These are phyloP conservation scores for Xenopus tropicalis DNA, from an alignment of 2,113 vertebrate species.

Conservation along the genomic window DNA sequence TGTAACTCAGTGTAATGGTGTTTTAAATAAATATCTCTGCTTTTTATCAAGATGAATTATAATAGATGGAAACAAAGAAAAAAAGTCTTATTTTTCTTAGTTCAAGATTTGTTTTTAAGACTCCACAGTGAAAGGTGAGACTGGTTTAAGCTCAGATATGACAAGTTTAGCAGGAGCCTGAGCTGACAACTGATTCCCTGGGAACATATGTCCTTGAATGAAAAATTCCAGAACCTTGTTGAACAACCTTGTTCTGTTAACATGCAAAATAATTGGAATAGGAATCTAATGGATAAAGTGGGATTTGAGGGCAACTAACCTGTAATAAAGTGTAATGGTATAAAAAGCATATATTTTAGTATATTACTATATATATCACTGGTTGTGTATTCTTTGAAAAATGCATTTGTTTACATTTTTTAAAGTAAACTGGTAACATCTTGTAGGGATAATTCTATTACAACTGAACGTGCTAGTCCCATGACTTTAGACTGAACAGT, in stretches of 20 bases:
- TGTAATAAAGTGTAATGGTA: too few relatives aligned
- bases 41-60: conserved; percentile 63
- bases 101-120: conserved; percentile 54
- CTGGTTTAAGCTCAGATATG: conserved; percentile 65
- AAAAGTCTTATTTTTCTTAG: conserved; percentile 54
- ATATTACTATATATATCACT: too few relatives aligned
- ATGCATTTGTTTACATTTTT: too few relatives aligned
- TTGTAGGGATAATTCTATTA: too few relatives aligned
- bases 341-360: too few relatives aligned
- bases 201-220: conserved; percentile 48
- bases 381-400: too few relatives aligned
- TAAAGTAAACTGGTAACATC: too few relatives aligned
- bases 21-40: conserved; percentile 54
- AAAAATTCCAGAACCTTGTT: conserved; percentile 55
- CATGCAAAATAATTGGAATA: conserved; percentile 28
- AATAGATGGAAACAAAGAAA: conserved; percentile 54
- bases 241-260: conserved; percentile 44
- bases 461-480: too few relatives aligned
- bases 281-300: conserved; percentile 20
- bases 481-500: too few relatives aligned
- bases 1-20: conserved; percentile 14
- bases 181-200: conserved; percentile 51
- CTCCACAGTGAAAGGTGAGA: conserved; percentile 53
- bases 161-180: conserved; percentile 50
- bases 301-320: neutral